phyloP scores from a whole-genome alignment of 2,888 invertebrate genomes.

The Hipparchia semele region DNA sequence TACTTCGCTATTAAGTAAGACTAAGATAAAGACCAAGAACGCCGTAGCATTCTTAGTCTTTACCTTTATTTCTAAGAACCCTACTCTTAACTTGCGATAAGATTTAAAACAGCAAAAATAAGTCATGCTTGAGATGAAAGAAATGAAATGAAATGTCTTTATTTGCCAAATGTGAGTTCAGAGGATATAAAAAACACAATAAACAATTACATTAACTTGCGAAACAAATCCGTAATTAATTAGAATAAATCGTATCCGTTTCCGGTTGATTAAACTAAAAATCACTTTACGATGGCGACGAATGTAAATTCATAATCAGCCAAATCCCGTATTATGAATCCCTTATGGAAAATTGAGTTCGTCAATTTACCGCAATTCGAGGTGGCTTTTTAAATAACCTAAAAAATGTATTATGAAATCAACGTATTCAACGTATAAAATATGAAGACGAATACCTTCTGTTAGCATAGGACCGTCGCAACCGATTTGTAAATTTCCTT shows the following conservation, averaged over 20 bases:
- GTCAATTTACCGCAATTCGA: not conserved
- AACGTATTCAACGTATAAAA: not conserved
- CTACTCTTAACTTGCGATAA: too few relatives aligned
- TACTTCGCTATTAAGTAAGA: too few relatives aligned
- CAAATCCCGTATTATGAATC: not conserved
- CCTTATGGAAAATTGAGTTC: not conserved
- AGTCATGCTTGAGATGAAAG: too few relatives aligned
- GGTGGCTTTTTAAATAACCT: constrained; percentile 14
- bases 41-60: too few relatives aligned
- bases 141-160: too few relatives aligned
- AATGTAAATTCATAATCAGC: constrained; percentile 1
- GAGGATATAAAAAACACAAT: too few relatives aligned
- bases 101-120: too few relatives aligned
- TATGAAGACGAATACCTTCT: constrained; percentile 2
- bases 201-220: too few relatives aligned
- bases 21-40: too few relatives aligned
- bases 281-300: not conserved
- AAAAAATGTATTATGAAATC: not conserved
- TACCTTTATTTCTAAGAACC: not conserved
- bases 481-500: not conserved
- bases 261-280: not conserved
- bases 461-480: constrained; percentile 5
- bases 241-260: not conserved
- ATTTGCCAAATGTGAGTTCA: too few relatives aligned
- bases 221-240: too few relatives aligned